phyloP scores from a whole-genome alignment of 2,797 vertebrate species.

The Coreius guichenoti region DNA sequence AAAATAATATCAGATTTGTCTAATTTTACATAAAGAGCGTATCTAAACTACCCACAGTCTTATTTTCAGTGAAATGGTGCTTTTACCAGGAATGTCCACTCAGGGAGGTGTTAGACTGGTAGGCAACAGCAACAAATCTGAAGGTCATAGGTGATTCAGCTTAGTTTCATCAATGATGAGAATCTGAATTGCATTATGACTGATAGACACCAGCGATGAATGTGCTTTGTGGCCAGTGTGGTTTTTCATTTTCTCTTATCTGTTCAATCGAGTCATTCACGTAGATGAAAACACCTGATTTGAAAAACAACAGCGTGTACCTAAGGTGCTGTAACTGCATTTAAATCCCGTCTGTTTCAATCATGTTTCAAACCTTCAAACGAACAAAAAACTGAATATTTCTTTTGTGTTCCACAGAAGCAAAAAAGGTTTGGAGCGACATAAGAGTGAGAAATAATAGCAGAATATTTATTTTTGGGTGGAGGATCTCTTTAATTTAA shows the following conservation, averaged over 20 bases:
- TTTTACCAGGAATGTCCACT: neutral
- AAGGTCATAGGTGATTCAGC: neutral
- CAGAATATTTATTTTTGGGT: neutral
- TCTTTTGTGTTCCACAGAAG: neutral
- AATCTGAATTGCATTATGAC: neutral
- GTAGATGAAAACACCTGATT: neutral
- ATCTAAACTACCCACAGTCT: neutral
- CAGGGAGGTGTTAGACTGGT: neutral
- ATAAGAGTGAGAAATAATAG: neutral
- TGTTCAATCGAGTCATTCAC: neutral
- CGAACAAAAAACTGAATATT: neutral
- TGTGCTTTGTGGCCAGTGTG: neutral
- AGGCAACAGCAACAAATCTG: neutral
- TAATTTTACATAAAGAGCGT: neutral
- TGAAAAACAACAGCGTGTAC: neutral
- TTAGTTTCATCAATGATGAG: neutral
- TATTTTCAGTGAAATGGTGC: conserved; percentile 16
- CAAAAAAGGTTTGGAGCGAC: neutral
- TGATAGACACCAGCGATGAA: neutral
- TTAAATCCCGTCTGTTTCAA: too few species aligned
- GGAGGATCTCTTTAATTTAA: neutral
- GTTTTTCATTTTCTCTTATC: conserved; percentile 11
- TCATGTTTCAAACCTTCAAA: neutral
- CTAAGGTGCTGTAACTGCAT: neutral
- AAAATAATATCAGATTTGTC: too few species aligned